These are phyloP conservation scores for Gasterosteus nipponicus DNA, from an alignment of 2,113 vertebrate genomes.

Conservation along the genomic window DNA sequence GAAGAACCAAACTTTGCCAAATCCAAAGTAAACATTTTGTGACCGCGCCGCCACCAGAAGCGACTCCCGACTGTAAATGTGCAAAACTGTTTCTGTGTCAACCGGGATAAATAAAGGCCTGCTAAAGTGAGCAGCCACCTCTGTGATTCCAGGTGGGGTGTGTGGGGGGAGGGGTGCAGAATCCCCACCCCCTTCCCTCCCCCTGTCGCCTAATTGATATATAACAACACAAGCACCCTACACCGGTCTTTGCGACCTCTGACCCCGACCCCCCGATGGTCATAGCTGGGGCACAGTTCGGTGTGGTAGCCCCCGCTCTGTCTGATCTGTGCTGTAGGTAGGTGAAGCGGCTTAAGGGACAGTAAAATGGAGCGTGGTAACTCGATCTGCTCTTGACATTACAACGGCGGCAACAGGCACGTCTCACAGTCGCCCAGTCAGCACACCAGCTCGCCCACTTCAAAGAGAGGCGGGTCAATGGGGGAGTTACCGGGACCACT, in stretches of 20 bases:
- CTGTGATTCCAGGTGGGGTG: conserved; percentile 33
- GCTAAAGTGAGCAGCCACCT: conserved; percentile 33
- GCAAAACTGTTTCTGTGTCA: conserved; percentile 33
- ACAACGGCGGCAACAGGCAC: conserved; percentile 65
- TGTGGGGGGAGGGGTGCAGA: background rate
- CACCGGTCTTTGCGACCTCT: conserved; percentile 58
- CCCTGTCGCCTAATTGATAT: conserved; percentile 71
- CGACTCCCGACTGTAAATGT: conserved; percentile 12
- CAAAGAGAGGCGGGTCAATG: conserved; percentile 64
- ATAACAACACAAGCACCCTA: conserved; percentile 67
- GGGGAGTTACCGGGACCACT: conserved; percentile 50
- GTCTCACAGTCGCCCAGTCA: conserved; percentile 59
- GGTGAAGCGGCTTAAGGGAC: conserved; percentile 55
- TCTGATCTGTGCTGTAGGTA: conserved; percentile 80
- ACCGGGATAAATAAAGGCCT: conserved; percentile 60
- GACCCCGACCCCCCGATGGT: conserved; percentile 59
- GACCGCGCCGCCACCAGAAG: background rate
- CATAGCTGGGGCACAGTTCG: conserved; percentile 63
- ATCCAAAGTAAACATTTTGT: background rate
- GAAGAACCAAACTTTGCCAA: background rate
- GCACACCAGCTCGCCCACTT: conserved; percentile 52
- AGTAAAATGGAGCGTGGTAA: conserved; percentile 71
- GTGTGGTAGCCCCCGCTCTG: conserved; percentile 50
- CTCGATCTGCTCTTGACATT: conserved; percentile 57
- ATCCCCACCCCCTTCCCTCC: conserved; percentile 35